These are phyloP conservation scores for Rhinichthys klamathensis DNA, from an alignment of 2,113 vertebrate species.

Conservation along the genomic window DNA sequence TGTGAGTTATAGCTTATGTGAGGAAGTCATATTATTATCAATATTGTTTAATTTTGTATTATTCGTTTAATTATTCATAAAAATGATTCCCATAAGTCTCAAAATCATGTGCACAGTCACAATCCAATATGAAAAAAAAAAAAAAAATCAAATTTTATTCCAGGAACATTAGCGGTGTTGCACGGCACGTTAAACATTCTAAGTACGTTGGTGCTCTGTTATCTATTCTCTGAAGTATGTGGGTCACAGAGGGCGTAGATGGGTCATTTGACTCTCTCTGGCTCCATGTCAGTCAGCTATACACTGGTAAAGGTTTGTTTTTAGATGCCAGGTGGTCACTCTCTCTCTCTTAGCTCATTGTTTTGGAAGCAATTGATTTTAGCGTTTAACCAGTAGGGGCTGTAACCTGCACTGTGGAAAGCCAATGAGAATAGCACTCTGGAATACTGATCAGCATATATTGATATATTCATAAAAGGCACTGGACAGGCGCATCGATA, in stretches of 20 bases:
- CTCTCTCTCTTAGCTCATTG: background rate
- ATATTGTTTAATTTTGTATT: background rate
- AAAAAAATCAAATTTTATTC: conserved; percentile 33
- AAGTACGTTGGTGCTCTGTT: conserved; percentile 27
- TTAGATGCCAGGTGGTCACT: background rate
- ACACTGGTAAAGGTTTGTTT: background rate
- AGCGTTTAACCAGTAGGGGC: background rate
- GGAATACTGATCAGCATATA: conserved; percentile 56
- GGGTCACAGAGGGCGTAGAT: conserved; percentile 28
- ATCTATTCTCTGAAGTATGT: conserved; percentile 37
- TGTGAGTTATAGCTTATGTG: no score
- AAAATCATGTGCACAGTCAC: background rate
- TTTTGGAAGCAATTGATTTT: background rate
- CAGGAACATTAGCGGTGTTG: background rate
- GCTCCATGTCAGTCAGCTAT: background rate
- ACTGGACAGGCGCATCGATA: background rate
- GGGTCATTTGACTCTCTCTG: conserved; percentile 10
- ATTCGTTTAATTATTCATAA: background rate
- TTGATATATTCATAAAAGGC: background rate
- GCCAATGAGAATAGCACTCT: conserved; percentile 54
- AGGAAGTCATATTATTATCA: background rate
- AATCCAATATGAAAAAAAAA: background rate
- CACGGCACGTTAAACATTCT: conserved; percentile 15
- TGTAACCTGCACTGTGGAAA: background rate
- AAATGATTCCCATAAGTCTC: background rate